phyloP scores from a whole-genome alignment of 2,888 invertebrate species.

The Serrognathus titanus region DNA sequence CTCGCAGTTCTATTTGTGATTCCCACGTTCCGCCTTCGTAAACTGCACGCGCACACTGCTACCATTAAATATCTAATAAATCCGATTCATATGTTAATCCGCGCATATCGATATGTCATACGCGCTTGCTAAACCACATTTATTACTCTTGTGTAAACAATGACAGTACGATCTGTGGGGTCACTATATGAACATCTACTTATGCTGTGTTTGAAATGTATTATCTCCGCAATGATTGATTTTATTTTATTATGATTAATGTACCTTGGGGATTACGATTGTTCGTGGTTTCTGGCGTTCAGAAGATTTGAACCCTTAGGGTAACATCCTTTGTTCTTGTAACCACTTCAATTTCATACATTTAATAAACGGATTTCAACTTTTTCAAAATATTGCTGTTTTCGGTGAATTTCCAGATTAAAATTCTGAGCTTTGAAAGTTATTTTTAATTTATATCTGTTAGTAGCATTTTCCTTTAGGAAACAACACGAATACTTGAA shows the following conservation, averaged over 20 bases:
- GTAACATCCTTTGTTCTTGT: background rate
- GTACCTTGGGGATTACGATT: conserved; percentile 19
- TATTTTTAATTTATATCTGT: no score
- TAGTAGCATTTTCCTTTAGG: no score
- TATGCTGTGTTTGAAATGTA: conserved; percentile 38
- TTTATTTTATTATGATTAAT: conserved; percentile 40
- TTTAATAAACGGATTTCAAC: no score
- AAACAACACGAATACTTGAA: no score
- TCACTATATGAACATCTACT: conserved; percentile 39
- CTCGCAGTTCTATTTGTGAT: conserved; percentile 44
- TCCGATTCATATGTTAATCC: conserved; percentile 50
- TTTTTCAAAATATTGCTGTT: no score
- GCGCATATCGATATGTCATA: conserved; percentile 44
- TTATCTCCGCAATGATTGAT: conserved; percentile 41
- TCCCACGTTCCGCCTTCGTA: conserved; percentile 46
- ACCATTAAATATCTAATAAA: conserved; percentile 50
- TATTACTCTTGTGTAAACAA: conserved; percentile 48
- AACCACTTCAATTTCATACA: no score
- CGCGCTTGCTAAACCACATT: conserved; percentile 45
- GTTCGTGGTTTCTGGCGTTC: conserved; percentile 5
- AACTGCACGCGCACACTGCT: conserved; percentile 42
- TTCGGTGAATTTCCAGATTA: no score
- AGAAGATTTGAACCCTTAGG: conserved; percentile 4
- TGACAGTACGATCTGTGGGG: conserved; percentile 25
- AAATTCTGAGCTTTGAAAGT: no score